These are phyloP conservation scores for Galeopterus variegatus DNA, from an alignment of 2,113 vertebrate genomes.

Conservation along the genomic window DNA sequence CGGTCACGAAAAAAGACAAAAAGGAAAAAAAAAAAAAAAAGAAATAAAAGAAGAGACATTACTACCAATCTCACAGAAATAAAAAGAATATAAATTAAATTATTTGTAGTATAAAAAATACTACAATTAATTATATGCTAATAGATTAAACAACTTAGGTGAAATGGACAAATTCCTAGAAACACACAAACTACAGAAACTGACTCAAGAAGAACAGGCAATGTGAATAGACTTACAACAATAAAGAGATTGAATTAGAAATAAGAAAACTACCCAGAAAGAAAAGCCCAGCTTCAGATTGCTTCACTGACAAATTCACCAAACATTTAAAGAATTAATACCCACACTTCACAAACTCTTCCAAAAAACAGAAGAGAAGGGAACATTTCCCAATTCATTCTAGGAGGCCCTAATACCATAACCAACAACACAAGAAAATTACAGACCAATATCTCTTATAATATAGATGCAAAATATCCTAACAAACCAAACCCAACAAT, in stretches of 20 bases:
- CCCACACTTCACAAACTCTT: not conserved
- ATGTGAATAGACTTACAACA: not conserved
- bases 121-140: not conserved
- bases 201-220: not conserved
- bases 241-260: not conserved
- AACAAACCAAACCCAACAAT: not conserved
- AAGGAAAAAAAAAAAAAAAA: too few species aligned
- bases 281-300: not conserved
- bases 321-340: not conserved
- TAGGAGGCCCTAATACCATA: not conserved
- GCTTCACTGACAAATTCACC: not conserved
- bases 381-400: not conserved
- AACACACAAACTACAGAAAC: not conserved
- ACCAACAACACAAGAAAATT: not conserved
- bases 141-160: not conserved
- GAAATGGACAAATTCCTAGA: conserved; percentile 28
- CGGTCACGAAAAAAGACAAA: too few species aligned
- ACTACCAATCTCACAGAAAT: not conserved
- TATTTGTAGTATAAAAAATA: too few species aligned
- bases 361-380: not conserved
- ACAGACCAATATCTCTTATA: not conserved
- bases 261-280: not conserved
- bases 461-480: not conserved
- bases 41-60: not conserved
- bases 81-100: not conserved